Base-by-base conservation (phyloP, 2,797 vertebrate genomes). In the Echeneis naucrates region DNA sequence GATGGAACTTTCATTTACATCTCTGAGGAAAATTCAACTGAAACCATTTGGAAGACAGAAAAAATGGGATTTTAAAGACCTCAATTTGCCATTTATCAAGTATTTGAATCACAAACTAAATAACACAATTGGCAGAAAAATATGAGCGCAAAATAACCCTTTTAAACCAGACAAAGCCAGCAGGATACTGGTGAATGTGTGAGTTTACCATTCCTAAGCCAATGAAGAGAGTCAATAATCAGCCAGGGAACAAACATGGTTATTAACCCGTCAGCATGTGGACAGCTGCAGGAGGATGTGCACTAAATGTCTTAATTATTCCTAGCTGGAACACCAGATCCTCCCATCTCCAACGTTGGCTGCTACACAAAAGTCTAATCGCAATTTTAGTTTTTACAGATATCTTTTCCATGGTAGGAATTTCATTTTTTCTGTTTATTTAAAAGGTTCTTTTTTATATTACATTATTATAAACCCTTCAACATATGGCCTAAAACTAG, bases 1-100 rank as follows among this genome's bases (percentile, higher is more conserved):
- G n/a, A n/a, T n/a, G n/a, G 8, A 56, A 61, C 35, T 76, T 74
- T 77, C 35, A 64, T 82, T 83, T 77, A n/a, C 21, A 69, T 59
- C 76, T 78, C 23, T 1, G 16, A n/a, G 40, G 54, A 81, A 58
- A 48, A 61, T 77, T 81, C 50, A 71, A 16, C 35, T 27, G 70
- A 84, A 59, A 61, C 62, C 23, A 67, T 70, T 57, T 67, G 33
- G 24, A 50, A 67, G 47, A 69, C 62, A 35, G 55, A 74, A 71
- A 63, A 67, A 62, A 68, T 62, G 48, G 47, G 68, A 54, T 62
- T 59, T 19, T 42, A 38, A 71, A 81, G 52, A 64, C 38, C 11
- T 60, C 27, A 51, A 61, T 48, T 38, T 69, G 38, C 1, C 1
- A 9, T 69, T 56, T 56, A 66, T 78, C 68, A 68, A 56, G 30